Evolutionary conservation across 2,113 vertebrate genomes (phyloP).

Genomic region (Psittacula cyanocephala): DNA sequence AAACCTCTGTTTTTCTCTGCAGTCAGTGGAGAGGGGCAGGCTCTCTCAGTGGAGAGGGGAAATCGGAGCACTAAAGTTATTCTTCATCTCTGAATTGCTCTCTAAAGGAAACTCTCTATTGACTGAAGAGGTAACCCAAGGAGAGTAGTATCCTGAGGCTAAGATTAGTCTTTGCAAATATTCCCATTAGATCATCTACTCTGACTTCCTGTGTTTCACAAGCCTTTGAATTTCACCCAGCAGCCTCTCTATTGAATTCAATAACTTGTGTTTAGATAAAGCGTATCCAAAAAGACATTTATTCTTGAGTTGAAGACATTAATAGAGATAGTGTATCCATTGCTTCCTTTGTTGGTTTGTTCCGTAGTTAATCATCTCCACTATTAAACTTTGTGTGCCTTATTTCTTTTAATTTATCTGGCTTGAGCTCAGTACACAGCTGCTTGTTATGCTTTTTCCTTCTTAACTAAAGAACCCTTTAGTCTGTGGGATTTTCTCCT

Average conservation of each 20-base stretch:
- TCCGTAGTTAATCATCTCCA: conserved; percentile 32
- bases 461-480: conserved; percentile 17
- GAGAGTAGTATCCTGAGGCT: conserved; percentile 53
- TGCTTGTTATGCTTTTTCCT: conserved; percentile 31
- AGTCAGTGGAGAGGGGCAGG: background rate
- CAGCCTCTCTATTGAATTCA: conserved; percentile 26
- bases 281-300: conserved; percentile 38
- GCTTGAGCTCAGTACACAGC: background rate
- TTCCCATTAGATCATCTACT: conserved; percentile 51
- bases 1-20: background rate
- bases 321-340: conserved; percentile 21
- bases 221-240: conserved; percentile 57
- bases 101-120: conserved; percentile 23
- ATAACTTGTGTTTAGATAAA: conserved; percentile 54
- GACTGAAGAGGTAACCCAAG: conserved; percentile 63
- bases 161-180: conserved; percentile 67
- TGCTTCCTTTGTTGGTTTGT: conserved; percentile 37
- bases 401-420: conserved; percentile 44
- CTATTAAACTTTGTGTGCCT: conserved; percentile 32
- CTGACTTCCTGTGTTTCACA: conserved; percentile 58
- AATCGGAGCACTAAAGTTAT: background rate
- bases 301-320: conserved; percentile 38
- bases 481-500: conserved; percentile 49
- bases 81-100: background rate
- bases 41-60: background rate